Evolutionary conservation across 2,113 vertebrate genomes (phyloP).

Genomic region (Toxostoma redivivum): DNA sequence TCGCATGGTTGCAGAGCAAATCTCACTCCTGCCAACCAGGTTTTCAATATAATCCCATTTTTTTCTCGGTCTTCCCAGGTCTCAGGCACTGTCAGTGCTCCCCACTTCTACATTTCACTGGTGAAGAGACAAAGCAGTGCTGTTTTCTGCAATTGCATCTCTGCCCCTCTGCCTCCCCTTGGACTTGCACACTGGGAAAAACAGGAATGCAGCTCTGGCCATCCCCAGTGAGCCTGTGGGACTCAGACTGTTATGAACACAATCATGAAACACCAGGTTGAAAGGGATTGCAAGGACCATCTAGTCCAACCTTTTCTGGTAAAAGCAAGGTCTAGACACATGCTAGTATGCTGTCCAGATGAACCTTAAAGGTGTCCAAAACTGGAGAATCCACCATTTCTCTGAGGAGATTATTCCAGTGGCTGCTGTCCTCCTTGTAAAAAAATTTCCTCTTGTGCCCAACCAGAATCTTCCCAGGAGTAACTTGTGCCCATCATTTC

Average conservation of each 20-base stretch:
- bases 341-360: neutral
- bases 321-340: neutral
- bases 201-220: neutral
- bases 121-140: neutral
- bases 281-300: neutral
- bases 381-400: neutral
- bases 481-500: neutral
- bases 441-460: neutral
- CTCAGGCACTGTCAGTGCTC: neutral
- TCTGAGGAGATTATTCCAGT: neutral
- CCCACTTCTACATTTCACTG: neutral
- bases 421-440: neutral
- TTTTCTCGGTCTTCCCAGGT: neutral
- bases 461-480: neutral
- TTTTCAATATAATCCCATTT: neutral
- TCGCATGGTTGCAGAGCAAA: neutral
- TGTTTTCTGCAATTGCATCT: neutral
- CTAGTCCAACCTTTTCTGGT: neutral
- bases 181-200: neutral
- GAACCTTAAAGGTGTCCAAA: neutral
- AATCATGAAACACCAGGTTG: neutral
- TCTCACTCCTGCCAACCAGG: neutral
- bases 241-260: neutral
- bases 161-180: neutral
- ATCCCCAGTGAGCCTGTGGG: neutral